These are phyloP conservation scores for Pseudochaenichthys georgianus DNA, from an alignment of 2,797 vertebrate genomes.

Conservation along the genomic window DNA sequence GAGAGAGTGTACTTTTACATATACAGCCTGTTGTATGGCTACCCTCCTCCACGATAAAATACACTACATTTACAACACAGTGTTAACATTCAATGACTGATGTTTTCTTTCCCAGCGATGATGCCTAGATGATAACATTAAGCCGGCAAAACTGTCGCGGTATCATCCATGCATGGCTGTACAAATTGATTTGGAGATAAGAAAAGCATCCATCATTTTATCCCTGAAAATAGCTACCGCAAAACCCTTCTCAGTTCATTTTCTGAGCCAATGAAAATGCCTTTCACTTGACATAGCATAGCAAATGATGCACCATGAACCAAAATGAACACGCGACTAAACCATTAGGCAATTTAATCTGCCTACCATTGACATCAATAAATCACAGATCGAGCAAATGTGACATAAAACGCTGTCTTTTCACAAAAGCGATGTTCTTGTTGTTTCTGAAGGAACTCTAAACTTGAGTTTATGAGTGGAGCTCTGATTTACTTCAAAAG, in stretches of 20 bases:
- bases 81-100: constrained; percentile 51
- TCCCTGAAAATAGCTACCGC: constrained; percentile 48
- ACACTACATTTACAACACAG: constrained; percentile 31
- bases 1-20: background rate
- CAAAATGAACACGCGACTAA: constrained; percentile 66
- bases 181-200: constrained; percentile 65
- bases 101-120: constrained; percentile 29
- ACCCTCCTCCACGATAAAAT: constrained; percentile 39
- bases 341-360: constrained; percentile 68
- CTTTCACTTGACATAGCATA: constrained; percentile 39
- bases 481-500: constrained; percentile 38
- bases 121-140: constrained; percentile 47
- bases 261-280: constrained; percentile 72
- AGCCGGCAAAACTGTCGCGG: constrained; percentile 30
- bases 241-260: constrained; percentile 49
- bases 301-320: constrained; percentile 49
- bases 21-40: constrained; percentile 2
- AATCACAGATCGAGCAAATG: constrained; percentile 38
- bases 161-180: constrained; percentile 48
- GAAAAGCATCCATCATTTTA: constrained; percentile 65
- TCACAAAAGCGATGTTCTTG: constrained; percentile 22
- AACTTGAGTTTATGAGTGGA: constrained; percentile 15
- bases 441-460: constrained; percentile 22
- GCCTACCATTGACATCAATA: constrained; percentile 52
- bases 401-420: constrained; percentile 34